Percentiles rank a stretch among this genome's conserved stretches.
These are phyloP conservation scores for Sterrhoptilus dennistouni DNA, from an alignment of 2,113 vertebrate genomes.

Conservation along the genomic window DNA sequence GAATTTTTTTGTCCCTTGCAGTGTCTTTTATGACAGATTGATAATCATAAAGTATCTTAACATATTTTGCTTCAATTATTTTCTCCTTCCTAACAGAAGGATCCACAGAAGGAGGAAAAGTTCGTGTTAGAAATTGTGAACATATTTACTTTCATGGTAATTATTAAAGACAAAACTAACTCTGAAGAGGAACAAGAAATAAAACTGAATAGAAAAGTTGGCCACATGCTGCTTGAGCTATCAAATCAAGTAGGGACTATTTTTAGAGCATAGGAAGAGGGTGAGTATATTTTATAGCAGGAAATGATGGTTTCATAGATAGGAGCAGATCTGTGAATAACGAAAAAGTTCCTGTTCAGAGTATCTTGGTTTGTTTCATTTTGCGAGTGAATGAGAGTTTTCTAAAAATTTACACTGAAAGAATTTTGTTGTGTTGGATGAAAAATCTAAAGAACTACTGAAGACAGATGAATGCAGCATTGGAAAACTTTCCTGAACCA, in stretches of 20 bases:
- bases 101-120: not conserved
- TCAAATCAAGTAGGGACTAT: not conserved
- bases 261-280: constrained; percentile 57
- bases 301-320: constrained; percentile 49
- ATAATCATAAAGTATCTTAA: not conserved
- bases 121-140: not conserved
- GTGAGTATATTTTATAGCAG: constrained; percentile 45
- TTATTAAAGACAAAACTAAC: not conserved
- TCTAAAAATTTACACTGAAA: not conserved
- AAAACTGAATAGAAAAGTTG: not conserved
- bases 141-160: not conserved
- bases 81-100: not conserved
- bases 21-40: not conserved
- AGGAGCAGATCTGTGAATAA: constrained; percentile 27
- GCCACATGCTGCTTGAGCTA: not conserved
- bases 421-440: not conserved
- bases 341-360: constrained; percentile 7
- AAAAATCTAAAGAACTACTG: not conserved
- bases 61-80: not conserved
- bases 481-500: not conserved
- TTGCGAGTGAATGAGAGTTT: not conserved
- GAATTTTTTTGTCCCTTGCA: not conserved
- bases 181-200: constrained; percentile 2
- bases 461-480: not conserved
- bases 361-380: not conserved